Conservation (phyloP, 92 coral and sea anemone species). For the Palythoa grandis region DNA sequence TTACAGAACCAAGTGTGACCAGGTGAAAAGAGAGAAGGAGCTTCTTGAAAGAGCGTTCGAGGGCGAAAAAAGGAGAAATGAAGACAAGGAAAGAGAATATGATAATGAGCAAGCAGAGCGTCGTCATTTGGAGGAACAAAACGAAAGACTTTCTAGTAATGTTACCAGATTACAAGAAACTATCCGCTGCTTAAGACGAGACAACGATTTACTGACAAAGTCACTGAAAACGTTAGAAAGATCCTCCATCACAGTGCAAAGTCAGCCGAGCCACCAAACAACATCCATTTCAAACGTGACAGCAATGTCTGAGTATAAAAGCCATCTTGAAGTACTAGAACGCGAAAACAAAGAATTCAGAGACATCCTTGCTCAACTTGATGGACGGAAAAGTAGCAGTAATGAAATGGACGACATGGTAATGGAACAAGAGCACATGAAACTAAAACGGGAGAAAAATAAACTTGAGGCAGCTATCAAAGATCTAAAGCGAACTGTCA, state of each 20-base stretch:
- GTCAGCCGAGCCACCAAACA: background rate
- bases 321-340: slow-evolving; percentile 69
- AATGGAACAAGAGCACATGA: slow-evolving; percentile 73
- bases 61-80: slow-evolving; percentile 74
- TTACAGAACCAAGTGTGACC: slow-evolving; percentile 80
- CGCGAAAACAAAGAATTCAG: slow-evolving; percentile 82
- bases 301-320: slow-evolving; percentile 64
- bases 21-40: slow-evolving; percentile 77
- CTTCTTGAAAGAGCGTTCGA: slow-evolving; percentile 73
- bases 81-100: slow-evolving; percentile 73
- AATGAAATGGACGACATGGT: slow-evolving; percentile 68
- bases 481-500: slow-evolving; percentile 71
- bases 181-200: slow-evolving; percentile 69
- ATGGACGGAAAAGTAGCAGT: slow-evolving; percentile 63
- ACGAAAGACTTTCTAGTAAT: slow-evolving; percentile 60
- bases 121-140: slow-evolving; percentile 67
- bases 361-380: slow-evolving; percentile 73
- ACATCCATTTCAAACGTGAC: slow-evolving; percentile 23
- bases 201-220: slow-evolving; percentile 70
- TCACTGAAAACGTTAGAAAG: slow-evolving; percentile 38
- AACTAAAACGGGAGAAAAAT: slow-evolving; percentile 62
- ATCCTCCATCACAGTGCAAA: slow-evolving; percentile 22
- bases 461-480: slow-evolving; percentile 65
- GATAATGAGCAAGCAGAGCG: slow-evolving; percentile 71
- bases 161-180: slow-evolving; percentile 79